These are phyloP conservation scores for Grapholita molesta DNA, from an alignment of 1,140 invertebrate species.

Conservation along the genomic window DNA sequence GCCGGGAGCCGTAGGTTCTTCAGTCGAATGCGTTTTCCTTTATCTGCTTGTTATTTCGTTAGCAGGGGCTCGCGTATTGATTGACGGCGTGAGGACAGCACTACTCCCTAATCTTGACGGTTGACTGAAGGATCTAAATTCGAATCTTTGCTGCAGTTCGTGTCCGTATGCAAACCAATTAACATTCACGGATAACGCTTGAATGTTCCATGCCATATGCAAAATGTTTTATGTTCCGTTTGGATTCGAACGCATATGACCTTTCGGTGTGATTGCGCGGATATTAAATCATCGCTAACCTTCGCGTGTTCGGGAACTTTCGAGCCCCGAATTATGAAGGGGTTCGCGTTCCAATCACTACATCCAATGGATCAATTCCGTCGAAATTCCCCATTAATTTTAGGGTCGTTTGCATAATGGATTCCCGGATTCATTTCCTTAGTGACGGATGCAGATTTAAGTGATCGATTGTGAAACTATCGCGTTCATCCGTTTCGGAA, in stretches of 20 bases:
- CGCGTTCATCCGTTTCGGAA: not conserved
- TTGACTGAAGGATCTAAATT: slow-evolving; percentile 2
- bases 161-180: not conserved
- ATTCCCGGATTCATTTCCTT: slow-evolving; percentile 20
- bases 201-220: not conserved
- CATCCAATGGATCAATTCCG: slow-evolving; percentile 24
- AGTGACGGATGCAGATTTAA: slow-evolving; percentile 15
- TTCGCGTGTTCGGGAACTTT: slow-evolving; percentile 24
- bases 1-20: not conserved
- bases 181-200: slow-evolving; percentile 3
- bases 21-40: slow-evolving; percentile 34
- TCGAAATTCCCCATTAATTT: slow-evolving; percentile 22
- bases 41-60: slow-evolving; percentile 44
- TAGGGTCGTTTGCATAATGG: slow-evolving; percentile 20
- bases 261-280: slow-evolving; percentile 24
- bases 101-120: slow-evolving; percentile 18
- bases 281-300: slow-evolving; percentile 35
- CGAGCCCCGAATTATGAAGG: slow-evolving; percentile 32
- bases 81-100: slow-evolving; percentile 32
- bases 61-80: slow-evolving; percentile 35
- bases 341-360: slow-evolving; percentile 39
- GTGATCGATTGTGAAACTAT: slow-evolving; percentile 13
- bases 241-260: not conserved
- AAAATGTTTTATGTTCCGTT: not conserved
- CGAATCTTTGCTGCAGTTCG: not conserved